Evolutionary conservation across 2,797 vertebrate species (phyloP), one percentile per base, ranked within the genome.

Genomic region (Brachymystax lenok): DNA sequence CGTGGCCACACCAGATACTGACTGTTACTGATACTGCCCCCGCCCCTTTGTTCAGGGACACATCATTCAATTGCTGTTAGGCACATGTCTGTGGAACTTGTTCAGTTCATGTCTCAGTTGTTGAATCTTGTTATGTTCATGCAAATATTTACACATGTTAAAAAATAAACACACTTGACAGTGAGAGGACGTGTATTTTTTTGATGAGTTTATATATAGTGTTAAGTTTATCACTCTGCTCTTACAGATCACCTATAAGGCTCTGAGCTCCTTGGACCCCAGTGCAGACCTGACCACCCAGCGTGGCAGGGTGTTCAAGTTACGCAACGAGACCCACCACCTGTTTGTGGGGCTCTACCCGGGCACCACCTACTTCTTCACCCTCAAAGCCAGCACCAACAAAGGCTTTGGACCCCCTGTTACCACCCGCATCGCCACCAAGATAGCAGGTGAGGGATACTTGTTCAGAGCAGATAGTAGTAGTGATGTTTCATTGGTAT

Each of bases 281-380:
- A 98, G 90, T 17, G 97, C 96, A 0, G 97, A 99, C 70, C 93
- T 99, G 76, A 96, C 95, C 64, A 97, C 95, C 77, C 98, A 99
- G 87, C 95, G 96, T 67, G 98, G 97, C 4, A 94, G 96, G 50
- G 96, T 99, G 77, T 98, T 97, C 93, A 99, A 98, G 82, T 95
- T 98, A 27, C 94, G 95, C 78, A 99, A 99, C 4, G 98, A 99
- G 90, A 99, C 97, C 4, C 97, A 96, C 68, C 97, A 99, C 84
- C 94, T 99, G 16, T 99, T 99, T 35, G 95, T 97, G 12, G 96
- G 97, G 0, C 86, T 99, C 24, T 97, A 98, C 80, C 98, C 98
- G 0, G 98, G 98, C 17, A 98, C 98, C 33, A 98, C 96, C 0
- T 99, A 99, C 74, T 97, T 97, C 30, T 99, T 99, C 90, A 99